Evolutionary conservation across 2,797 vertebrate species (phyloP), one percentile per base, ranked within the genome.

Genomic region (Champsocephalus esox): DNA sequence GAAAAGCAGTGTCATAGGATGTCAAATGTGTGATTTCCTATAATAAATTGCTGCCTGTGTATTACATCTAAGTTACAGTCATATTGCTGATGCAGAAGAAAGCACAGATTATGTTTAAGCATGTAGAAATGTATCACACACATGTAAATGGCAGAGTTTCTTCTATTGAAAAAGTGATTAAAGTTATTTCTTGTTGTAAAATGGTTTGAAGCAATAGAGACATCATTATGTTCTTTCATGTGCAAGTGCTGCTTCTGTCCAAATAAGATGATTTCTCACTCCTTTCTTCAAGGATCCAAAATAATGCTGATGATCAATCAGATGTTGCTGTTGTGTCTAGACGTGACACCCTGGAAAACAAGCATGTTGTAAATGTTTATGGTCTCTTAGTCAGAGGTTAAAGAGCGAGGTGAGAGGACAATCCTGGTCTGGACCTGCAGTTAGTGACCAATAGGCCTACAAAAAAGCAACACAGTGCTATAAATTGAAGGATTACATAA

Each of bases 61-160:
- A 17, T 60, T 32, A 54, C 44, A 66, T 51, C 24, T 21, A 57
- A 21, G 44, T 41, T 54, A 57, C 38, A 7, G 0, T 56, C 28
- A 17, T 19, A 34, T 38, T 74, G 9, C 48, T 68, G 45, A 60
- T 32, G 19, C 19, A 21, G 17, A 60, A 14, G 19, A 66, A 32
- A 54, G 66, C 4, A 24, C 17, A 28, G 44, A 57, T 70, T 52
- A 51, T 52, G 12, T 24, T 56, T 21, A 51, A 56, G n/a, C 45
- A 73, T 71, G 43, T 17, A 58, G 9, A 80, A 50, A 62, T 66
- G 11, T 73, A 60, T 68, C 51, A 60, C 32, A 69, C 16, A 59
- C 4, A 49, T 63, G 41, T 44, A 79, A 75, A 68, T 49, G 32
- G 63, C 11, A n/a, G 14, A 38, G 59, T 70, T 66, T 62, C 6